Base-by-base conservation (phyloP, 2,888 invertebrate genomes). In the Ceratothoa steindachneri region DNA sequence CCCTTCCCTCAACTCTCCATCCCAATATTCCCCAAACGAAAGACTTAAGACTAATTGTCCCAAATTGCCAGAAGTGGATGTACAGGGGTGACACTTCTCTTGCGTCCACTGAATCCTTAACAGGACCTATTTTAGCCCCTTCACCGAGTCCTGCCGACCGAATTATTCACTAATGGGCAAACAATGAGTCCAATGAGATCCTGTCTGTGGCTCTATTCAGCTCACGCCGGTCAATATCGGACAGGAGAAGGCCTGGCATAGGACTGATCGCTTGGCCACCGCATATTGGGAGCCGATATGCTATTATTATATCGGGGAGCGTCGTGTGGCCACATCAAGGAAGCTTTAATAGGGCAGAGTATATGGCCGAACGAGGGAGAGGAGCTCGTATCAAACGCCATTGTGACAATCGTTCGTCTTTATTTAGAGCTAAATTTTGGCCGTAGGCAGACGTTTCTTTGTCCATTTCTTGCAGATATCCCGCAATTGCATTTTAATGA, bases 11-110 rank as follows among this genome's bases (percentile, higher is more conserved):
- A 24, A 2, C 60, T 60, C 27, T 24, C 60, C 24, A 24, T 24
- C 12, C 60, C 27, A 12, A 24, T 9, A 2, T 22, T 60, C 27
- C 27, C 60, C 19, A n/a, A 22, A n/a, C n/a, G 22, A 15, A 60
- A 60, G 60, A n/a, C 60, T 60, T 60, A 60, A 60, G 60, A 60
- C 60, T 60, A 60, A 60, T 60, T 60, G 60, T 60, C 27, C 22
- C 60, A 60, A 60, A 60, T 60, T 60, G 60, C 22, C 12, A n/a
- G 60, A 60, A 60, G 19, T 60, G 60, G 27, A 60, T 60, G 24
- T 60, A 22, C 24, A 1, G 19, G 12, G 12, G 27, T 22, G 27
- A 24, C 22, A 12, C 19, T 24, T 24, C 27, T 15, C 41, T 55
- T 55, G 22, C 27, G 19, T 24, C 27, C 60, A 24, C 27, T 41